phyloP scores from a whole-genome alignment of 2,888 invertebrate species.

The Dryadula phaetusa region DNA sequence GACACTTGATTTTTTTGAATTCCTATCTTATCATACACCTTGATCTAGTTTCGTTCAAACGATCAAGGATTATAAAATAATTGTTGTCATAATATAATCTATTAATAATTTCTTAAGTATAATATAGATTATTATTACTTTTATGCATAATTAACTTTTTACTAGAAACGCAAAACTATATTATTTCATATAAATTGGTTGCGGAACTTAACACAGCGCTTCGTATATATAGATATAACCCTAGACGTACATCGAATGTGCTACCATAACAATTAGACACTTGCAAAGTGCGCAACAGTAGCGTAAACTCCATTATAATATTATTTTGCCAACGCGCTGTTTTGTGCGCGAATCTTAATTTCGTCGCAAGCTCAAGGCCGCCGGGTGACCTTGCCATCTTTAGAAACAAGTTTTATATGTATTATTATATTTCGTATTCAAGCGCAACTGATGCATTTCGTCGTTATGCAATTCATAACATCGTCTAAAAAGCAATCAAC shows the following conservation, averaged over 20 bases:
- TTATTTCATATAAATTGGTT: too few species aligned
- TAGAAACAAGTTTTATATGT: conserved; percentile 33
- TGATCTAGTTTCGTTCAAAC: conserved; percentile 47
- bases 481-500: conserved; percentile 1
- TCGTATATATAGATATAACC: too few species aligned
- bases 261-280: too few species aligned
- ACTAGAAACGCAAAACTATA: too few species aligned
- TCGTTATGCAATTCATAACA: conserved; percentile 12
- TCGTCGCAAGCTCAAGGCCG: conserved; percentile 33
- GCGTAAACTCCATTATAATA: not conserved
- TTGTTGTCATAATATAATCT: not conserved
- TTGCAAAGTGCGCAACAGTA: not conserved
- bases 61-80: conserved; percentile 13
- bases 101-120: not conserved
- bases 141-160: too few species aligned
- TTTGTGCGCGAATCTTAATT: conserved; percentile 15
- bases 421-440: conserved; percentile 9
- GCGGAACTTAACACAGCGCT: not conserved
- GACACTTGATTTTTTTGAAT: not conserved
- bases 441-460: conserved; percentile 10
- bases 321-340: not conserved
- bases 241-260: too few species aligned
- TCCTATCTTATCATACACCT: conserved; percentile 60
- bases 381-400: conserved; percentile 30
- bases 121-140: too few species aligned